Evolutionary conservation across 2,888 invertebrate genomes (phyloP).

Genomic region (Hirtodrosophila cameraria): DNA sequence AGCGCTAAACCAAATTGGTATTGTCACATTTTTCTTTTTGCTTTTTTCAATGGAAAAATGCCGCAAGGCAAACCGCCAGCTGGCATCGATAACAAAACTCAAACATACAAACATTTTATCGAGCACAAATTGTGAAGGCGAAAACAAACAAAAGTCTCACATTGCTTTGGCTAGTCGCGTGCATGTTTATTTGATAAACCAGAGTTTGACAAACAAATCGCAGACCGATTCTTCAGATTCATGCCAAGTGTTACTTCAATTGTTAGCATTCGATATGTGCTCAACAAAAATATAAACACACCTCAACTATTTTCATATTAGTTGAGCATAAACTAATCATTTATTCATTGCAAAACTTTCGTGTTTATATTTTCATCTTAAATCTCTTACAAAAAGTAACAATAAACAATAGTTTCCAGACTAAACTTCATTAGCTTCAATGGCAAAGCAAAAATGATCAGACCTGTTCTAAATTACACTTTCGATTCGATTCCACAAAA

Average conservation of each 20-base stretch:
- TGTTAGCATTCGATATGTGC: background rate
- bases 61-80: conserved; percentile 38
- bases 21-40: conserved; percentile 36
- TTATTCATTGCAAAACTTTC: no score
- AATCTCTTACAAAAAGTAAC: no score
- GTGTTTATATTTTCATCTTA: no score
- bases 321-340: no score
- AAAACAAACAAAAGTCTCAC: conserved; percentile 13
- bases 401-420: no score
- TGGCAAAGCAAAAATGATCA: no score
- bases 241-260: conserved; percentile 8
- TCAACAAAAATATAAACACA: no score
- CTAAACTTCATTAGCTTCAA: no score
- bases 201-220: conserved; percentile 46
- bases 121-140: conserved; percentile 10
- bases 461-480: no score
- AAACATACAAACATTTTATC: conserved; percentile 31
- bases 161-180: background rate
- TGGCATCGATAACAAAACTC: conserved; percentile 45
- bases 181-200: conserved; percentile 40
- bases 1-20: conserved; percentile 64
- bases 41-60: conserved; percentile 60
- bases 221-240: conserved; percentile 24
- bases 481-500: no score
- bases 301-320: no score